Evolutionary conservation across 1,140 invertebrate species (phyloP).

Genomic region (Papilio glaucus): DNA sequence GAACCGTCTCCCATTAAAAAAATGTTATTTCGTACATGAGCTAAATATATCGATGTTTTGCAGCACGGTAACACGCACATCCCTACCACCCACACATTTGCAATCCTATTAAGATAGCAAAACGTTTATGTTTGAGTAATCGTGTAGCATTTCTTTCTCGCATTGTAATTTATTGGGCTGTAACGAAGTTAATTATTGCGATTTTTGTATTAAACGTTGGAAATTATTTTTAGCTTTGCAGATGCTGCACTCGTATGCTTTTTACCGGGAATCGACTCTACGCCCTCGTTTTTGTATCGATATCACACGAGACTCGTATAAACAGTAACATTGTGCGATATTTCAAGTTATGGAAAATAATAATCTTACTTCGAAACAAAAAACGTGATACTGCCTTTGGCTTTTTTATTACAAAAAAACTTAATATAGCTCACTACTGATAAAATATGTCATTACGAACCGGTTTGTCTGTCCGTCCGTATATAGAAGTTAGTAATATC

Average conservation of each 20-base stretch:
- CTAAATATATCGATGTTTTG: conserved; percentile 22
- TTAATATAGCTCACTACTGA: not conserved
- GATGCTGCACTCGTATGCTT: conserved; percentile 54
- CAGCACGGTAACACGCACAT: not conserved
- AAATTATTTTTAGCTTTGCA: conserved; percentile 79
- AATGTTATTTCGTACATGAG: not conserved
- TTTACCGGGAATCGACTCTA: conserved; percentile 66
- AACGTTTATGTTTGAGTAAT: conserved; percentile 54
- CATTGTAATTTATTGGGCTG: conserved; percentile 83
- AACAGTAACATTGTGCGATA: conserved; percentile 20
- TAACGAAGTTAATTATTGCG: conserved; percentile 83
- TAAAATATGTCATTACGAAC: conserved; percentile 20
- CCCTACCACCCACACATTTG: conserved; percentile 44
- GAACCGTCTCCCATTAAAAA: too few species aligned
- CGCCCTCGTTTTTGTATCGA: conserved; percentile 41
- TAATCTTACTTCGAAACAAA: not conserved
- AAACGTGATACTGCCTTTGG: not conserved
- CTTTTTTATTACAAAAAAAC: conserved; percentile 1
- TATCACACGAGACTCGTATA: conserved; percentile 38
- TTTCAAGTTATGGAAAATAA: conserved; percentile 21
- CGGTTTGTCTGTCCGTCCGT: not conserved
- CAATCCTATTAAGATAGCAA: conserved; percentile 20
- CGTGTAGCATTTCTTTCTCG: conserved; percentile 79
- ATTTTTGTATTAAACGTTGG: conserved; percentile 83
- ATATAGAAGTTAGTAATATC: not conserved